Conservation (phyloP, 2,113 vertebrate species). For the Melanocharis versteri region DNA sequence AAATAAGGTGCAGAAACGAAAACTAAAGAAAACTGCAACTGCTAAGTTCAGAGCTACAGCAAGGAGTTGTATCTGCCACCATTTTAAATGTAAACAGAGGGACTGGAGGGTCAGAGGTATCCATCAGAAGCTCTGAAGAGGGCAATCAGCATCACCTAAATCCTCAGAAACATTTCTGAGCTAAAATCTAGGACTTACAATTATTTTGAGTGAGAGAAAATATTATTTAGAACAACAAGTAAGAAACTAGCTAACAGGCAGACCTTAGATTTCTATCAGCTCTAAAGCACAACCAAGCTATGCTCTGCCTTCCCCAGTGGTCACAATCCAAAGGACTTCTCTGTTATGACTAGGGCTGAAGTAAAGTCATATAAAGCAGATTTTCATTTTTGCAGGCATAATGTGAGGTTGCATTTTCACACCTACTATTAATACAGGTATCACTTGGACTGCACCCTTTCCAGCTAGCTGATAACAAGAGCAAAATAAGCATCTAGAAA, state of each 20-base stretch:
- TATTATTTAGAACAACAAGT: not conserved
- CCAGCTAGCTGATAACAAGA: not conserved
- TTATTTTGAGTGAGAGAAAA: not conserved
- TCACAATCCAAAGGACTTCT: not conserved
- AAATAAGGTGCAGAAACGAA: constrained; percentile 19
- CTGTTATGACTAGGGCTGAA: not conserved
- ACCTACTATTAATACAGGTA: not conserved
- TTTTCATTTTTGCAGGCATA: not conserved
- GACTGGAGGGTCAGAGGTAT: not conserved
- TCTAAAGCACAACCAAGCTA: not conserved
- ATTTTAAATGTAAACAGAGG: not conserved
- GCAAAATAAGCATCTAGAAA: not conserved
- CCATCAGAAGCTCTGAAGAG: not conserved
- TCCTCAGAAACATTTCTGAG: not conserved
- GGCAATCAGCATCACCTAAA: not conserved
- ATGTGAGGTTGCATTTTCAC: not conserved
- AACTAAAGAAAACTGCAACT: not conserved
- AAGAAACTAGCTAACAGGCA: not conserved
- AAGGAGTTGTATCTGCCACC: not conserved
- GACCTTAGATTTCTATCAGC: not conserved
- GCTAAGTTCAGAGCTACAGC: not conserved
- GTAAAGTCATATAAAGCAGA: not conserved
- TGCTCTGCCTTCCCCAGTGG: not conserved
- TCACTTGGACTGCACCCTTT: not conserved
- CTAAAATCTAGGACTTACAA: not conserved